Evolutionary conservation across 1,140 invertebrate species (phyloP).

Genomic region (Oedothorax gibbosus): DNA sequence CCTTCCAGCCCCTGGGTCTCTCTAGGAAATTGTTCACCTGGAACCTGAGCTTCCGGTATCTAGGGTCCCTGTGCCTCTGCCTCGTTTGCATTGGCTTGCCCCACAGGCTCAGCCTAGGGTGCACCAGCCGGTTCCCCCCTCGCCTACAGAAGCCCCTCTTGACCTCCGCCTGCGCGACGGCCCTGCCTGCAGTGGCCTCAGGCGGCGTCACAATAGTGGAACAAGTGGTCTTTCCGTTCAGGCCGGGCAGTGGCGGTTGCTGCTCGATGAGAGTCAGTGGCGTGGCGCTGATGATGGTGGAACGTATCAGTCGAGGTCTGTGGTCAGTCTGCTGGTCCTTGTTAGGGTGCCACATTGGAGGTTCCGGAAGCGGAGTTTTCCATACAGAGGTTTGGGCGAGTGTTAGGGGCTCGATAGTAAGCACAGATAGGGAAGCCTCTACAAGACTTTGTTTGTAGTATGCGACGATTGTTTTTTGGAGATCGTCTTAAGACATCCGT

Average conservation of each 20-base stretch:
- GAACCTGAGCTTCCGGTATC: constrained; percentile 87
- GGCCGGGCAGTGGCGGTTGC: not conserved
- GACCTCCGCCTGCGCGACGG: not conserved
- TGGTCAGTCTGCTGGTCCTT: not conserved
- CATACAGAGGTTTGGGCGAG: constrained; percentile 13
- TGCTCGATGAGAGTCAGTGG: constrained; percentile 44
- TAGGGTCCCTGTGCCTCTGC: constrained; percentile 74
- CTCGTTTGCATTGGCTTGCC: constrained; percentile 54
- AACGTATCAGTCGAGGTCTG: constrained; percentile 2
- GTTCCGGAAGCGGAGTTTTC: not conserved
- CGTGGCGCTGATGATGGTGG: constrained; percentile 43
- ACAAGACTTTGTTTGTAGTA: too few relatives aligned
- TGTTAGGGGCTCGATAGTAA: too few relatives aligned
- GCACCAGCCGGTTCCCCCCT: constrained; percentile 36
- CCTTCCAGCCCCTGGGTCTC: constrained; percentile 84
- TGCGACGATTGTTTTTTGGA: too few relatives aligned
- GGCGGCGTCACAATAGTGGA: not conserved
- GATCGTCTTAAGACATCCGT: too few relatives aligned
- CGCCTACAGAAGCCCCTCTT: constrained; percentile 43
- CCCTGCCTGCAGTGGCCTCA: not conserved
- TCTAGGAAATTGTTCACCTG: constrained; percentile 95
- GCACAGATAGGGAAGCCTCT: too few relatives aligned
- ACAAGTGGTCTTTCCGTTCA: constrained; percentile 38
- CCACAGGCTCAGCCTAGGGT: constrained; percentile 60
- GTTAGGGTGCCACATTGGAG: constrained; percentile 46